Base-by-base conservation (phyloP, 2,797 vertebrate species). In the Synaphobranchus kaupii region DNA sequence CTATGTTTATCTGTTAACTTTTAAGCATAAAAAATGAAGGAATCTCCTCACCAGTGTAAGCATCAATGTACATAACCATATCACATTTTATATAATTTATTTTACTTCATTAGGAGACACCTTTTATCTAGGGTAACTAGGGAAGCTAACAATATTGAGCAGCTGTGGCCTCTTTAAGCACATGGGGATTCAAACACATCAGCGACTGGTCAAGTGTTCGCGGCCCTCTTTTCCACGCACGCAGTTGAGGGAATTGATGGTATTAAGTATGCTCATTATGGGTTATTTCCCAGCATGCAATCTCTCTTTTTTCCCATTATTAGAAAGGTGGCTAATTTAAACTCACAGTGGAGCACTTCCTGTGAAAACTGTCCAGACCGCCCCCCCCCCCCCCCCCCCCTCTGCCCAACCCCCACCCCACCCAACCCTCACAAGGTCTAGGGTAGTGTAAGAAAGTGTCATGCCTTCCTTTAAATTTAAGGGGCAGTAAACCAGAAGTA, bases 241-340 rank as follows among this genome's bases (percentile, higher is more conserved):
- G 2, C 73, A 22, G 31, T 78, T 78, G 73, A 44, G 31, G 34
- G 39, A 44, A 78, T 47, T 20, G 15, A 7, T 13, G 34, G 39
- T 22, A 39, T 47, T 78, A 39, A 44, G 17, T 78, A 20, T 44
- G 73, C 73, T 78, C 34, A 78, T 78, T 81, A 81, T 50, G 13
- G 78, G 25, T 47, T 48, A n/a, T n/a, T n/a, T 25, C 44, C 17
- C 3, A 20, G 44, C 78, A 48, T 81, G 78, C 78, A 50, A 39
- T 81, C 78, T 50, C 1, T 50, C 28, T 31, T 81, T 50, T 81
- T 52, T 34, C 63, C 22, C 17, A 85, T 87, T 87, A 84, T 56
- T 66, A 54, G 63, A 82, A 84, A 84, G 34, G 63, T 25, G 63
- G 50, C 28, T n/a, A 34, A 31, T 54, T 52, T 84, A 56, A 68